These are phyloP conservation scores for Yponomeuta malinellus DNA, from an alignment of 2,888 invertebrate species.

Conservation along the genomic window DNA sequence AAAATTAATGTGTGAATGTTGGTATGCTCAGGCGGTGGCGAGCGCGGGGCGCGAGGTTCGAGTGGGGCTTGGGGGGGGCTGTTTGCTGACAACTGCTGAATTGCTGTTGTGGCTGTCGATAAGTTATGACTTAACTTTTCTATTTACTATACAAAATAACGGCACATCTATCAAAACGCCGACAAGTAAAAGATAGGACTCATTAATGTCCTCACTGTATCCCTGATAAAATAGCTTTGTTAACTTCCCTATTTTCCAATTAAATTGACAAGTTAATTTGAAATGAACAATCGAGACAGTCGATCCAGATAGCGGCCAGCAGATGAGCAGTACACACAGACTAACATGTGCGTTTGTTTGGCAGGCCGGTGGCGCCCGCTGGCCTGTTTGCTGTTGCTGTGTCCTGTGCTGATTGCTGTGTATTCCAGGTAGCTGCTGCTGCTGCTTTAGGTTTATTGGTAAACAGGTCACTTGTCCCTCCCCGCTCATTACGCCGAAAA, in stretches of 20 bases:
- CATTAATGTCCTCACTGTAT: background rate
- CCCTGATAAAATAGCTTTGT: background rate
- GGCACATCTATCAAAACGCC: constrained; percentile 39
- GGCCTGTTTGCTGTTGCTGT: constrained; percentile 63
- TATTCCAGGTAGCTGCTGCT: constrained; percentile 59
- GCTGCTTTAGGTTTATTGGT: constrained; percentile 54
- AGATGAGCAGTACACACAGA: constrained; percentile 31
- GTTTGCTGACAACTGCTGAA: constrained; percentile 73
- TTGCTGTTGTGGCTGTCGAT: constrained; percentile 70
- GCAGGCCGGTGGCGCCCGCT: constrained; percentile 75
- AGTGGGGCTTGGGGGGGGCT: constrained; percentile 58
- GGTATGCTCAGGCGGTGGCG: constrained; percentile 73
- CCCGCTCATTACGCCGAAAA: constrained; percentile 28
- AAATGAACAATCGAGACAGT: constrained; percentile 1
- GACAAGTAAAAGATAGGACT: background rate
- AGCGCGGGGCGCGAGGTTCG: constrained; percentile 66
- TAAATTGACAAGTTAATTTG: background rate
- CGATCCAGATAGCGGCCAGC: constrained; percentile 32
- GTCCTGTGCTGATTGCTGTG: constrained; percentile 25
- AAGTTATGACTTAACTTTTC: constrained; percentile 75
- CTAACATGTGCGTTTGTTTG: constrained; percentile 70
- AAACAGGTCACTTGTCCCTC: constrained; percentile 42
- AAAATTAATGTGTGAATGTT: constrained; percentile 64
- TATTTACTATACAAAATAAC: constrained; percentile 60
- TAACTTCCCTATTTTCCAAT: background rate